These are phyloP conservation scores for Hedychridium roseum DNA, from an alignment of 2,888 invertebrate species.

Conservation along the genomic window DNA sequence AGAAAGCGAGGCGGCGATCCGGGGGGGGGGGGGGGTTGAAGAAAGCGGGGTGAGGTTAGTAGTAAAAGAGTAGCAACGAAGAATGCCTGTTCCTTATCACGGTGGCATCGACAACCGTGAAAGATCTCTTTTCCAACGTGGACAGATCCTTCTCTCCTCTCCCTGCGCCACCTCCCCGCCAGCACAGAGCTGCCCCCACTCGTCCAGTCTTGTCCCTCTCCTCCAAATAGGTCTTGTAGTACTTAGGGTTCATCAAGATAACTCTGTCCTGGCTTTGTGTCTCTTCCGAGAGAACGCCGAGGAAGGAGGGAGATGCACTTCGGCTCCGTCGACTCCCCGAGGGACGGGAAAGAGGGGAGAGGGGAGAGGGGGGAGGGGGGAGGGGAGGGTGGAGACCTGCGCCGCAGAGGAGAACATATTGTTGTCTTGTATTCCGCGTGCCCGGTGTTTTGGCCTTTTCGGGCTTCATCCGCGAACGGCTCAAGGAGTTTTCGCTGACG, in stretches of 20 bases:
- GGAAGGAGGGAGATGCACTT: background rate
- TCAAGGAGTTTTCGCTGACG: background rate
- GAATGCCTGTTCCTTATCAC: slow-evolving; percentile 46
- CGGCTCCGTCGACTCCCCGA: too few species aligned
- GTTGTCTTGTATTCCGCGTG: slow-evolving; percentile 34
- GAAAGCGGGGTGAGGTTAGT: slow-evolving; percentile 27
- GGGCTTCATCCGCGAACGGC: slow-evolving; percentile 16
- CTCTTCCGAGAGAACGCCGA: slow-evolving; percentile 37
- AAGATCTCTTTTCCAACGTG: slow-evolving; percentile 51
- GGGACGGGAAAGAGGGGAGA: slow-evolving; percentile 1
- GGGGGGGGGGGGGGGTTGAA: slow-evolving; percentile 11
- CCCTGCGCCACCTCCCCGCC: slow-evolving; percentile 3
- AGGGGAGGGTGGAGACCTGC: slow-evolving; percentile 5
- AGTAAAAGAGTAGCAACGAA: slow-evolving; percentile 39
- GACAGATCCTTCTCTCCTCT: slow-evolving; percentile 21
- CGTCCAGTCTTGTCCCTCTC: slow-evolving; percentile 27
- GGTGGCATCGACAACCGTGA: slow-evolving; percentile 52
- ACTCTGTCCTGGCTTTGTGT: slow-evolving; percentile 45
- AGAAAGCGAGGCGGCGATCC: slow-evolving; percentile 8
- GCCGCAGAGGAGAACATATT: slow-evolving; percentile 32
- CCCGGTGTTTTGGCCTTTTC: slow-evolving; percentile 44
- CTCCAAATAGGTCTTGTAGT: slow-evolving; percentile 55
- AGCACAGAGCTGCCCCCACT: slow-evolving; percentile 1
- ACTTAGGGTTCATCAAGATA: slow-evolving; percentile 61
- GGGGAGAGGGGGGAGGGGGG: slow-evolving; percentile 2